Percentiles rank a stretch among this genome's conserved stretches.
phyloP scores from a whole-genome alignment of 2,797 vertebrate species.

The Scolopax rusticola region DNA sequence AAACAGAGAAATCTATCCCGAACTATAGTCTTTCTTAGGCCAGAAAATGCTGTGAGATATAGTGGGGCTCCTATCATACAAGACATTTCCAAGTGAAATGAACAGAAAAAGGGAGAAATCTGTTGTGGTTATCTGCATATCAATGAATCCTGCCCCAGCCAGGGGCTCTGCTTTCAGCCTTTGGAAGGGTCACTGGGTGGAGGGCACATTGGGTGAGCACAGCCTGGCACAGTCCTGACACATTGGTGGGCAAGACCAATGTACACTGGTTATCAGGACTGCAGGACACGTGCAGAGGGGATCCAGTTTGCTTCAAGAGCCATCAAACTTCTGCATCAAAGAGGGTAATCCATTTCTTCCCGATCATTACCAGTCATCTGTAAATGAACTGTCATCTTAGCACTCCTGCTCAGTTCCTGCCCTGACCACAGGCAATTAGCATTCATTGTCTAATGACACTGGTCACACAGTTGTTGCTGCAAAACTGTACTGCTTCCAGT shows the following conservation, averaged over 20 bases:
- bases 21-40: neutral
- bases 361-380: neutral
- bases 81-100: neutral
- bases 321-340: neutral
- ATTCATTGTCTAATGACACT: neutral
- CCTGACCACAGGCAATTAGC: neutral
- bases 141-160: neutral
- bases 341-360: neutral
- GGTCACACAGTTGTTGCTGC: neutral
- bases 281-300: accelerated
- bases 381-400: neutral
- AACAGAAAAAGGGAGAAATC: neutral
- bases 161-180: neutral
- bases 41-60: neutral
- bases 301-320: neutral
- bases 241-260: neutral
- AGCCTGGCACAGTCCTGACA: neutral
- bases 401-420: neutral
- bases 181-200: neutral
- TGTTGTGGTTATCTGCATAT: neutral
- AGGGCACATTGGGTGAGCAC: accelerated
- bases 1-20: neutral
- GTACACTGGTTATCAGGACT: neutral
- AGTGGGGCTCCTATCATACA: neutral
- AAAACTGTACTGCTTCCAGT: neutral